Percentiles rank a stretch among this genome's conserved stretches.
Evolutionary conservation across 2,113 vertebrate genomes (phyloP).

Genomic region (Etia nguti): DNA sequence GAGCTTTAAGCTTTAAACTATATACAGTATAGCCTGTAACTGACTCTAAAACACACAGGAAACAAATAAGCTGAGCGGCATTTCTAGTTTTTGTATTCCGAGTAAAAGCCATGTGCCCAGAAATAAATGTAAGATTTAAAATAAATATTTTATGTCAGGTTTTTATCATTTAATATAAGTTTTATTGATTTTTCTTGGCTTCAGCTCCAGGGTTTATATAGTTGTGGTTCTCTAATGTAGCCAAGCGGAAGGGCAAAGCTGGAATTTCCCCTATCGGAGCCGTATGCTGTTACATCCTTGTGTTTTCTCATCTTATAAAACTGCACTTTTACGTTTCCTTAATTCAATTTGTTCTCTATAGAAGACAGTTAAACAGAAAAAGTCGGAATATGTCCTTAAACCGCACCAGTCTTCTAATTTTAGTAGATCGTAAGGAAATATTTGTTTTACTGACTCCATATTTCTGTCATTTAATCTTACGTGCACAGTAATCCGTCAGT

Average conservation of each 20-base stretch:
- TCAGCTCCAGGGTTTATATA: neutral
- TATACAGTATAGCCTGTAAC: neutral
- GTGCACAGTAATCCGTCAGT: neutral
- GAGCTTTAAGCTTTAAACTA: constrained; percentile 40
- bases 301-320: constrained; percentile 11
- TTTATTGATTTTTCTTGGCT: neutral
- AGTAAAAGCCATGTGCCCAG: neutral
- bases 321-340: constrained; percentile 17
- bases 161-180: neutral
- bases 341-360: neutral
- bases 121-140: neutral
- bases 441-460: neutral
- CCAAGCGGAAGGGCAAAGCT: neutral
- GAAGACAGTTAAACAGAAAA: neutral
- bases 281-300: neutral
- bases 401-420: neutral
- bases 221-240: neutral
- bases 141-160: neutral
- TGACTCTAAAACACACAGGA: neutral
- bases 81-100: neutral
- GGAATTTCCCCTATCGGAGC: neutral
- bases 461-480: neutral
- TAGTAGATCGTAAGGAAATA: constrained; percentile 4
- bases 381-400: neutral
- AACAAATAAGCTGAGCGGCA: constrained; percentile 13